A percentile compares a stretch with the other conserved stretches of the same genome.
Conservation (phyloP, 2,797 vertebrate species). For the Phyllotis vaccarum region DNA sequence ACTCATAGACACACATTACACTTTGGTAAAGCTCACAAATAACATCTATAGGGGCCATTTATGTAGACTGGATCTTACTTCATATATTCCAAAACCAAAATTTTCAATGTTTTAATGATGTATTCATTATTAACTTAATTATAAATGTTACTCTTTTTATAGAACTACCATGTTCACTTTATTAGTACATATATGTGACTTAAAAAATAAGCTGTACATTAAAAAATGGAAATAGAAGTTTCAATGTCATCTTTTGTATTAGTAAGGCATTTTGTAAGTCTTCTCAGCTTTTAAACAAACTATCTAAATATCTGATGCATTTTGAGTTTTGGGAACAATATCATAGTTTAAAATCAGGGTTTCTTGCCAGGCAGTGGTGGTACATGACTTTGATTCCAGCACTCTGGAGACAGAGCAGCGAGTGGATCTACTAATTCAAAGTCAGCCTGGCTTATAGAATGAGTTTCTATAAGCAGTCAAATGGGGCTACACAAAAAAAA, state of each 20-base stretch:
- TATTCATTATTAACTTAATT: not conserved
- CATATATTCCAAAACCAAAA: not conserved
- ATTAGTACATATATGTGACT: not conserved
- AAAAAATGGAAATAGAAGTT: conserved; percentile 31
- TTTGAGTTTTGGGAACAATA: not conserved
- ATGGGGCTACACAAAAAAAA: not conserved
- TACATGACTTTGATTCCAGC: not conserved
- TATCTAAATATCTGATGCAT: not conserved
- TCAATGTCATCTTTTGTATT: not conserved
- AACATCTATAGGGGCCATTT: not conserved
- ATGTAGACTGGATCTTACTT: not conserved
- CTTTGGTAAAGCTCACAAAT: not conserved
- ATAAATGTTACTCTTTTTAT: conserved; percentile 14
- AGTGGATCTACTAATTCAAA: not conserved
- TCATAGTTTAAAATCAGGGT: not conserved
- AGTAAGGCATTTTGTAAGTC: not conserved
- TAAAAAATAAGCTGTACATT: not conserved
- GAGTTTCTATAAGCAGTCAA: not conserved
- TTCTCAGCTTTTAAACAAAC: not conserved
- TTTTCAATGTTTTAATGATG: not conserved
- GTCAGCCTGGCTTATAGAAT: not conserved
- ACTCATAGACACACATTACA: not conserved
- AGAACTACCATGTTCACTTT: not conserved
- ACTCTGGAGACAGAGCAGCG: not conserved
- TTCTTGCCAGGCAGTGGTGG: not conserved